Base-by-base conservation (phyloP, 2,113 vertebrate genomes). In the Festucalex cinctus region DNA sequence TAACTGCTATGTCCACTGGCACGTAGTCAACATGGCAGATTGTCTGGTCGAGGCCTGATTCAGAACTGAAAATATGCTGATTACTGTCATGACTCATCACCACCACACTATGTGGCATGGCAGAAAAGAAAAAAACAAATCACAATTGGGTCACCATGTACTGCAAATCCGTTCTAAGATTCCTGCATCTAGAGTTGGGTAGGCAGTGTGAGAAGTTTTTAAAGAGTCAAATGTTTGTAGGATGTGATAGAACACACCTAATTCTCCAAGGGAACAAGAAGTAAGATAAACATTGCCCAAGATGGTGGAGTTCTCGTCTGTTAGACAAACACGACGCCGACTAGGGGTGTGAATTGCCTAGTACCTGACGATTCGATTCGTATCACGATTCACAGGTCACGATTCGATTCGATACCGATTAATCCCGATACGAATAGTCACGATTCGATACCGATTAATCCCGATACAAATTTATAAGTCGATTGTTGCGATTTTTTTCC, bases 241-340 rank as follows among this genome's bases (percentile, higher is more conserved):
- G 70, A 74, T 41, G 75, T 17, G 53, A 22, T 63, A 43, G 26
- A 32, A 44, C 65, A 20, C 39, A 66, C 65, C 56, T 58, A 19
- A 69, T 41, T 75, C 79, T 78, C 64, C 12, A 44, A 70, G 74
- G 37, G 69, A 66, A 72, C 63, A 69, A 73, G 75, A 57, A 36
- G 36, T 6, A 59, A 57, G n/a, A 63, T 46, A 46, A 65, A 64
- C 37, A 24, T 70, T 51, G 66, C 59, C 44, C 44, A 32, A 41
- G 28, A 70, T 49, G 66, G 1, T 5, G 59, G 0, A 16, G 68
- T 44, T n/a, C 16, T 8, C 26, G 54, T 43, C 59, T 32, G 53
- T 57, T 14, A 57, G 51, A 65, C 0, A 37, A 59, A 49, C 51
- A 24, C 12, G n/a, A 14, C 0, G 19, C 43, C 32, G 46, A 66